Evolutionary conservation across 1,140 invertebrate genomes (phyloP).

Genomic region (Caerostris darwini): DNA sequence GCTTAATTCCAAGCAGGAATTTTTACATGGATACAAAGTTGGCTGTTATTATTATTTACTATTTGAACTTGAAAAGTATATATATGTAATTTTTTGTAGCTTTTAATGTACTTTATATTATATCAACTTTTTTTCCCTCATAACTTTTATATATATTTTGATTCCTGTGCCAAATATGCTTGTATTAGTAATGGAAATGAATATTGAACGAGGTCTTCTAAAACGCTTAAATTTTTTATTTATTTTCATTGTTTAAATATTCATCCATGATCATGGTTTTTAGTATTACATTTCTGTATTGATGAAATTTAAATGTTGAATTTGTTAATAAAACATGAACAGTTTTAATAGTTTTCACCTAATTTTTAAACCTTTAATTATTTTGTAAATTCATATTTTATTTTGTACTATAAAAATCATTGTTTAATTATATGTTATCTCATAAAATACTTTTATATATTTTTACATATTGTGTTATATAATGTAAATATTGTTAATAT

Average conservation of each 20-base stretch:
- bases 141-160: background rate
- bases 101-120: background rate
- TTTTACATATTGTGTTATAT: background rate
- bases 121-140: background rate
- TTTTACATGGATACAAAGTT: too few species aligned
- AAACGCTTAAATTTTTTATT: background rate
- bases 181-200: background rate
- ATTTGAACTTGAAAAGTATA: too few species aligned
- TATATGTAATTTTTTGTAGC: background rate
- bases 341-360: background rate
- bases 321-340: background rate
- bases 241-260: background rate
- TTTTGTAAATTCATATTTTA: background rate
- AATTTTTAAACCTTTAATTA: background rate
- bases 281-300: background rate
- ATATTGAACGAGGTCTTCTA: background rate
- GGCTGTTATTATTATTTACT: too few species aligned
- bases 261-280: background rate
- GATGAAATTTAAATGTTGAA: background rate
- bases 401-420: background rate
- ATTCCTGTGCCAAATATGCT: constrained; percentile 4
- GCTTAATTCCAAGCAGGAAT: too few species aligned
- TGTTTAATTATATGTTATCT: background rate
- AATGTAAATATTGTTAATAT: background rate
- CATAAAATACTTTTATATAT: background rate